phyloP scores from a whole-genome alignment of 2,797 vertebrate genomes.

The Muscicapa comitata region DNA sequence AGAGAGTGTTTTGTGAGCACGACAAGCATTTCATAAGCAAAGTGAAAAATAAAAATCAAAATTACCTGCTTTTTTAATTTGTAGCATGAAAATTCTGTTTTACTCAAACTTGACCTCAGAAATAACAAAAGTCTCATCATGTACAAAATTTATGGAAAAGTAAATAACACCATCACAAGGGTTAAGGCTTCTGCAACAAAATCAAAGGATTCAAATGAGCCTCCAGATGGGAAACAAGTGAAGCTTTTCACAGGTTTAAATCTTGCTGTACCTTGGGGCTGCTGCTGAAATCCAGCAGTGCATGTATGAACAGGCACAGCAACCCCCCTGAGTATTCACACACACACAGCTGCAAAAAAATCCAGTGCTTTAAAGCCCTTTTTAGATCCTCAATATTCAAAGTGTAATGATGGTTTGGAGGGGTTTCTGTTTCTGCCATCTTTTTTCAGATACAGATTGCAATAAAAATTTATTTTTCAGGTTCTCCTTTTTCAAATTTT shows the following conservation, averaged over 20 bases:
- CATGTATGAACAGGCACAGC: background rate
- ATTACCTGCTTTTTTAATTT: accelerated
- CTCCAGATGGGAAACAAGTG: background rate
- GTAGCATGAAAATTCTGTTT: background rate
- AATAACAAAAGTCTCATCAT: background rate
- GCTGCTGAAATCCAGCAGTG: background rate
- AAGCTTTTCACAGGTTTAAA: background rate
- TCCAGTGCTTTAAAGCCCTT: background rate
- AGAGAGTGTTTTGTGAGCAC: background rate
- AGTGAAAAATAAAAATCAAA: background rate
- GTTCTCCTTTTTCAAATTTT: background rate
- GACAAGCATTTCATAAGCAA: background rate
- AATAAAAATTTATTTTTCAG: background rate
- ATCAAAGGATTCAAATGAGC: background rate
- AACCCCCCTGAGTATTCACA: background rate
- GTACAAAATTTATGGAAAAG: background rate
- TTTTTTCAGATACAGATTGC: background rate
- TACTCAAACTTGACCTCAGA: background rate
- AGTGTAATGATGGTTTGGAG: background rate
- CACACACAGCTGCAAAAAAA: background rate
- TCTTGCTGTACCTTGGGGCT: background rate
- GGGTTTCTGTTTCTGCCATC: background rate
- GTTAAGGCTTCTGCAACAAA: background rate
- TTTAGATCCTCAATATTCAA: background rate
- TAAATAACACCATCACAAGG: background rate